Evolutionary conservation across 2,888 invertebrate species (phyloP).

Genomic region (Lepas anatifera): DNA sequence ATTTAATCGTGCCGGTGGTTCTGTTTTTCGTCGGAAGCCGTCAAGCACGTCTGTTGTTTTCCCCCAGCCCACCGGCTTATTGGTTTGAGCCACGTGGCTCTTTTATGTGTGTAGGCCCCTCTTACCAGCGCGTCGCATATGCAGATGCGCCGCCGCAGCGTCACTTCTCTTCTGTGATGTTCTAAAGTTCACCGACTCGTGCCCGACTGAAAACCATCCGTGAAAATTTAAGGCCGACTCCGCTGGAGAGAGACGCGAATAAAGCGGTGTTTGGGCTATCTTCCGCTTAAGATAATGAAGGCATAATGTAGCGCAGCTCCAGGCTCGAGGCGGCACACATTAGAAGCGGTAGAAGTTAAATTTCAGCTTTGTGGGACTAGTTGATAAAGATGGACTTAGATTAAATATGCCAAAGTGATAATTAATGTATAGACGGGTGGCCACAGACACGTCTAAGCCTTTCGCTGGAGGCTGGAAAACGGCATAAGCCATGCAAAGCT

Average conservation of each 20-base stretch:
- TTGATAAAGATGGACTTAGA: too few species aligned
- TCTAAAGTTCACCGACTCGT: neutral
- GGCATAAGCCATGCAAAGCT: too few species aligned
- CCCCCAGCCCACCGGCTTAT: neutral
- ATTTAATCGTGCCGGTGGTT: neutral
- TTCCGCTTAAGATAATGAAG: neutral
- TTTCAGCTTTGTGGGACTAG: too few species aligned
- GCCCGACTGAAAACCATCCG: neutral
- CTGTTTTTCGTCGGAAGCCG: neutral
- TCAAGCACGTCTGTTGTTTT: neutral
- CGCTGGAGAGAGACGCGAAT: neutral
- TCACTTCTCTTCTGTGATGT: neutral
- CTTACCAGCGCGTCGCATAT: neutral
- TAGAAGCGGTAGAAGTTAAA: too few species aligned
- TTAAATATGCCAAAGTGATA: too few species aligned
- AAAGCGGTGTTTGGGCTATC: neutral
- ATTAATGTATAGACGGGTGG: too few species aligned
- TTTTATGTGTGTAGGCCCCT: neutral
- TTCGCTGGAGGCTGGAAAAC: too few species aligned
- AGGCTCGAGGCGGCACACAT: too few species aligned
- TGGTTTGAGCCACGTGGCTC: neutral
- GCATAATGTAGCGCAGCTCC: too few species aligned
- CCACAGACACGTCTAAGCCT: too few species aligned
- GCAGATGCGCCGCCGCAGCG: neutral
- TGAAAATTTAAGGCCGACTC: neutral